Conservation (phyloP, 2,113 vertebrate species). For the Prochilodus magdalenae region DNA sequence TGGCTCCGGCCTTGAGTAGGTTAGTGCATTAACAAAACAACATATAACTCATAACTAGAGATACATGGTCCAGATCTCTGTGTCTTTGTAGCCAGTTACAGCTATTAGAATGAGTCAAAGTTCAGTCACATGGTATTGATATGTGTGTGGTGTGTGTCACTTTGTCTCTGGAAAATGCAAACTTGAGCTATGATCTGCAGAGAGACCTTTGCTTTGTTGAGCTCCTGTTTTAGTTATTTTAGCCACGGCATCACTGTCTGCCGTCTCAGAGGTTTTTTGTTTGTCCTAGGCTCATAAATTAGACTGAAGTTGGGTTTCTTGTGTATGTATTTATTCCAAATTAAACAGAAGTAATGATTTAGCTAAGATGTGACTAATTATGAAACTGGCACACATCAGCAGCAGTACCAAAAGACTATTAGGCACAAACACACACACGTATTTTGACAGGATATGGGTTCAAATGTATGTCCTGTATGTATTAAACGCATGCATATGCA, state of each 20-base stretch:
- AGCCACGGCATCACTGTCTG: constrained; percentile 23
- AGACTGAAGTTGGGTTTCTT: constrained; percentile 4
- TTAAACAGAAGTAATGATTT: constrained; percentile 18
- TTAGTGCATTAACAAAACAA: too few relatives aligned
- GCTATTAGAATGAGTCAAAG: too few relatives aligned
- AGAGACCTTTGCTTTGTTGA: constrained; percentile 27
- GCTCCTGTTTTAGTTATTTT: constrained; percentile 17
- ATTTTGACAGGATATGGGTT: too few relatives aligned
- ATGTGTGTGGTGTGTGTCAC: not conserved
- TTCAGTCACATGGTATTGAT: not conserved
- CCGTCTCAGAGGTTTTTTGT: constrained; percentile 39
- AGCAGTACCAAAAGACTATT: not conserved
- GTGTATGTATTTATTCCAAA: constrained; percentile 33
- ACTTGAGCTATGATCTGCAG: not conserved
- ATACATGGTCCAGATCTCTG: too few relatives aligned
- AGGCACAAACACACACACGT: not conserved
- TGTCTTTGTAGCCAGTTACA: too few relatives aligned
- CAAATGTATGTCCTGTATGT: not conserved
- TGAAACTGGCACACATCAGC: not conserved
- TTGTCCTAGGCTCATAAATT: constrained; percentile 46
- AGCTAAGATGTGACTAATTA: constrained; percentile 4
- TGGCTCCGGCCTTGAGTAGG: too few relatives aligned
- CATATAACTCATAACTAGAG: too few relatives aligned
- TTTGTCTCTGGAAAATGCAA: not conserved
- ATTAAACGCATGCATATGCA: not conserved